Conservation (phyloP, 2,888 invertebrate genomes). For the Bugula neritina region DNA sequence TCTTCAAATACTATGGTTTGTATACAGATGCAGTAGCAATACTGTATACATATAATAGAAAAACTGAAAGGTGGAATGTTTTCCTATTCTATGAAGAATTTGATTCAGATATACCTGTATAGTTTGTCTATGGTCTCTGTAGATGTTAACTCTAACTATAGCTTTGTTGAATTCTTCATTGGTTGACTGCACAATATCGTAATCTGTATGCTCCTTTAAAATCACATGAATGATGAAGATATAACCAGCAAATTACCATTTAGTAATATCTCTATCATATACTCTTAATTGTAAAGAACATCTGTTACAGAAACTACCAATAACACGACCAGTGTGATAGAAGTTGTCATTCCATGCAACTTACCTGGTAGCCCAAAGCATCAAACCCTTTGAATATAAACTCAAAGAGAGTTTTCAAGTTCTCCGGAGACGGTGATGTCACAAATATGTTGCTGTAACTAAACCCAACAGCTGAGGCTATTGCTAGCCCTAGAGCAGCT, state of each 20-base stretch:
- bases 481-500: conserved; percentile 86
- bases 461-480: conserved; percentile 61
- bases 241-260: too few relatives aligned
- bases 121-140: conserved; percentile 82
- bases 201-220: conserved; percentile 84
- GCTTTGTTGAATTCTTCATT: conserved; percentile 96
- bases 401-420: conserved; percentile 92
- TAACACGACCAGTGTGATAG: too few relatives aligned
- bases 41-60: too few relatives aligned
- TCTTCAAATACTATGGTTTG: too few relatives aligned
- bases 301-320: too few relatives aligned
- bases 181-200: conserved; percentile 85
- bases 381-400: conserved; percentile 94
- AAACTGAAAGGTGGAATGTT: too few relatives aligned
- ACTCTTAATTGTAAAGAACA: too few relatives aligned
- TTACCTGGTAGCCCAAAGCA: conserved; percentile 70
- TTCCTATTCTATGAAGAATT: too few relatives aligned
- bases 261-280: too few relatives aligned
- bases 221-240: too few relatives aligned
- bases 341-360: too few relatives aligned
- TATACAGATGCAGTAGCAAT: too few relatives aligned
- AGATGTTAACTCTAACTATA: conserved; percentile 84
- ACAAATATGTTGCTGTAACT: conserved; percentile 88
- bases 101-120: conserved; percentile 75
- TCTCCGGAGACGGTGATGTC: conserved; percentile 95